Conservation (phyloP, 1,140 invertebrate genomes). For the Drosophila pallidifrons region DNA sequence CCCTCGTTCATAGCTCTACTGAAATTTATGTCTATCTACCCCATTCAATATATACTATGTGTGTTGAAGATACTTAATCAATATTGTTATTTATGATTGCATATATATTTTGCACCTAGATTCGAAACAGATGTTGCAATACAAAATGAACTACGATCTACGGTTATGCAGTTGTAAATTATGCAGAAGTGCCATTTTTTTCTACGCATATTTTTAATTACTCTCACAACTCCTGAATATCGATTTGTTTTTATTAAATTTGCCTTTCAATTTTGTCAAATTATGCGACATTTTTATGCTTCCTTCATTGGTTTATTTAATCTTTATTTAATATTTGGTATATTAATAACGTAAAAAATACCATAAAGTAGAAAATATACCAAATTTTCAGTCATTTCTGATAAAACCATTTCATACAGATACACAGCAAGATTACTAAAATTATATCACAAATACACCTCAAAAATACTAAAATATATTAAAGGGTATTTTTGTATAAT, state of each 20-base stretch:
- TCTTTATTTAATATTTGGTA: too few relatives aligned
- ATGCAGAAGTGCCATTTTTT: neutral
- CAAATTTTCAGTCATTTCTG: too few relatives aligned
- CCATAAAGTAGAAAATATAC: too few relatives aligned
- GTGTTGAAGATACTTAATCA: slow-evolving; percentile 18
- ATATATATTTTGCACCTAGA: slow-evolving; percentile 12
- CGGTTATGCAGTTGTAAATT: slow-evolving; percentile 17
- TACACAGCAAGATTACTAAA: too few relatives aligned
- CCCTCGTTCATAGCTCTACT: neutral
- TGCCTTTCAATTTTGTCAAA: too few relatives aligned
- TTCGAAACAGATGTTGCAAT: slow-evolving; percentile 20
- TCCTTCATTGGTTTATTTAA: too few relatives aligned
- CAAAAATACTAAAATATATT: too few relatives aligned
- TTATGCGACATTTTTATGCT: too few relatives aligned
- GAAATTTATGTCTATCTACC: slow-evolving; percentile 1
- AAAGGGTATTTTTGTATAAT: too few relatives aligned
- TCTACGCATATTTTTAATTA: neutral
- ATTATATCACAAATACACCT: too few relatives aligned
- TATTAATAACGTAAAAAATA: too few relatives aligned
- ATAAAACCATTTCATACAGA: too few relatives aligned
- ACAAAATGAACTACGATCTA: slow-evolving; percentile 12
- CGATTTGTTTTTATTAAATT: neutral
- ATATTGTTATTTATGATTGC: slow-evolving; percentile 23
- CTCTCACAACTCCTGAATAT: neutral
- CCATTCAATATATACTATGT: slow-evolving; percentile 1